Evolutionary conservation across 2,888 invertebrate species (phyloP), one percentile per base, ranked within the genome.

Genomic region (Drosophila leonis): DNA sequence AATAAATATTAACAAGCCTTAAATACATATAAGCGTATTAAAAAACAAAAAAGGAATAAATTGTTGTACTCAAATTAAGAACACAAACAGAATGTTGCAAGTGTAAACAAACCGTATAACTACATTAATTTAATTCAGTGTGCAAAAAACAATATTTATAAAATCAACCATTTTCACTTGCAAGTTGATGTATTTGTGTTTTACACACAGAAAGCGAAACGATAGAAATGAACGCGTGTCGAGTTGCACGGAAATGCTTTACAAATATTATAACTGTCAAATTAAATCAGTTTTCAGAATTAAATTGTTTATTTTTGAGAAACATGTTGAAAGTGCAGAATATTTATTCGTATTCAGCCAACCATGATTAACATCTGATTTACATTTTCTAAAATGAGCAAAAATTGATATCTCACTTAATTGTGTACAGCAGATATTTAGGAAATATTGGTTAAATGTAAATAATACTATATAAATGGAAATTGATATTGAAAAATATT

Each of bases 51-150:
- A 69, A 8, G 42, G 35, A 61, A 52, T 51, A 62, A 80, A 80
- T 65, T 80, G 61, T 67, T 83, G 67, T 55, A 68, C 49, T 69
- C 69, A 72, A 79, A 82, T 79, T 84, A 72, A 79, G 72, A 81
- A 56, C 39, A 70, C 82, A 82, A 77, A 72, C 72, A 70, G 49
- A 48, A 61, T 39, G 59, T 49, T 51, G 31, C 55, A 63, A 46
- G 39, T 42, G 62, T 60, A 55, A 71, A 75, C 62, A 75, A 60
- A 65, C 39, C 65, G 35, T 56, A 51, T 57, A 57, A 72, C 72
- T 73, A 39, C 33, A 82, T 82, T 77, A 85, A 82, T 76, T 82
- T 71, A 51, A 71, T 69, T 69, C 63, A 24, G 52, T 24, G 37
- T 37, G 42, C 44, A 61, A n/a, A 33, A 33, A 31, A 41, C 10